Percentiles rank a stretch among this genome's conserved stretches.
Conservation (phyloP, 1,140 invertebrate genomes). For the Eupeodes corollae region DNA sequence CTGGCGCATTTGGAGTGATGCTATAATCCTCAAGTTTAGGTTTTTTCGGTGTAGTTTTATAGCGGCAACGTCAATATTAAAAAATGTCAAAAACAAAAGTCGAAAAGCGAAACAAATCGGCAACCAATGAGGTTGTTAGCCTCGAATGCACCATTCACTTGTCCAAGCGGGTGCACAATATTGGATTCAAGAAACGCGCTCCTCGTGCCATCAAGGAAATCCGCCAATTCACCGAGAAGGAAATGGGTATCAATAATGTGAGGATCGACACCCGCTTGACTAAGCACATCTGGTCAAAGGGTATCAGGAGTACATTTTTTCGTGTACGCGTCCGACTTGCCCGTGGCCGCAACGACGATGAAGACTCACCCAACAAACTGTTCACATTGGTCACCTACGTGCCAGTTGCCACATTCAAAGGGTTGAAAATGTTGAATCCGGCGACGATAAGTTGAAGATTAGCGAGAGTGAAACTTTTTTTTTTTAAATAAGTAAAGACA, state of each 20-base stretch:
- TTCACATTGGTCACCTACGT: slow-evolving; percentile 97
- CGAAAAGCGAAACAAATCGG: slow-evolving; percentile 80
- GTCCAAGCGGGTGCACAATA: slow-evolving; percentile 92
- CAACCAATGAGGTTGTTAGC: slow-evolving; percentile 96
- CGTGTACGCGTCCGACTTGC: slow-evolving; percentile 79
- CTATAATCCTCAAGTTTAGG: too few species aligned
- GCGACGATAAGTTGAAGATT: slow-evolving; percentile 57
- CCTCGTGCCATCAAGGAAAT: slow-evolving; percentile 96
- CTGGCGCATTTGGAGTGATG: too few species aligned
- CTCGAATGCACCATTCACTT: slow-evolving; percentile 97
- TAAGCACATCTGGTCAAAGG: slow-evolving; percentile 97
- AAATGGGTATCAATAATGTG: slow-evolving; percentile 98
- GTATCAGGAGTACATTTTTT: slow-evolving; percentile 87
- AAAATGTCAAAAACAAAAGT: slow-evolving; percentile 68
- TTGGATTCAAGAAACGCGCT: slow-evolving; percentile 94
- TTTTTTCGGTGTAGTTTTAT: slow-evolving; percentile 27
- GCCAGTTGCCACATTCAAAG: slow-evolving; percentile 86
- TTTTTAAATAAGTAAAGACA: too few species aligned
- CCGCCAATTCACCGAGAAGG: slow-evolving; percentile 90
- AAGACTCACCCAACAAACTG: slow-evolving; percentile 94
- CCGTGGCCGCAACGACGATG: slow-evolving; percentile 95
- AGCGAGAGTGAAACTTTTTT: not conserved
- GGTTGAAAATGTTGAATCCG: slow-evolving; percentile 86
- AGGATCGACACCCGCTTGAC: slow-evolving; percentile 94
- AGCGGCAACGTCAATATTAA: slow-evolving; percentile 12